phyloP scores from a whole-genome alignment of 2,888 invertebrate species.

The Rhagonycha lutea region DNA sequence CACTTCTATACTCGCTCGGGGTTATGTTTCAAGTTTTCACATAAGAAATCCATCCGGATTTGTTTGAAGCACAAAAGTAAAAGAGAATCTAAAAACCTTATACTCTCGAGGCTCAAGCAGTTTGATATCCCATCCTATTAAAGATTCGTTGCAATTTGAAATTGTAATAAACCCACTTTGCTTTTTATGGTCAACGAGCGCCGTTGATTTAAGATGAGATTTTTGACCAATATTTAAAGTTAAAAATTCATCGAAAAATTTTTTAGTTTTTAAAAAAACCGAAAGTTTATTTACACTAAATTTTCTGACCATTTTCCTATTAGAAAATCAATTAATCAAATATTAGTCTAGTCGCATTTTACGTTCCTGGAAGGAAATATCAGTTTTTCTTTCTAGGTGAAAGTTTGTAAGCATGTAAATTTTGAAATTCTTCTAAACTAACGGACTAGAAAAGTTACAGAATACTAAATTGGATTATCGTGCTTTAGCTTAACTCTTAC shows the following conservation, averaged over 20 bases:
- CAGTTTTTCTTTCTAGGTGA: too few species aligned
- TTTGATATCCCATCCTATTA: slow-evolving; percentile 3
- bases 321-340: too few species aligned
- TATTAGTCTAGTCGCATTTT: too few species aligned
- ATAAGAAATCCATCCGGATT: slow-evolving; percentile 13
- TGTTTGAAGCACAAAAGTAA: slow-evolving; percentile 12
- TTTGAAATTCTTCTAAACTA: too few species aligned
- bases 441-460: too few species aligned
- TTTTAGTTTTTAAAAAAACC: background rate
- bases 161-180: slow-evolving; percentile 21
- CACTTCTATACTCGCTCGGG: background rate
- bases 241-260: background rate
- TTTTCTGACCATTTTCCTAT: too few species aligned
- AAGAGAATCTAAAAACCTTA: slow-evolving; percentile 8
- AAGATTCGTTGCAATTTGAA: slow-evolving; percentile 10
- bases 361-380: too few species aligned
- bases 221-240: background rate
- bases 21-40: slow-evolving; percentile 16
- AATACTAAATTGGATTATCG: too few species aligned
- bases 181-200: slow-evolving; percentile 4
- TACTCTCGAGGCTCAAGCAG: slow-evolving; percentile 3
- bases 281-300: too few species aligned
- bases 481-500: too few species aligned
- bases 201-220: slow-evolving; percentile 8
- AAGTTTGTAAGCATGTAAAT: too few species aligned